Percentiles rank a stretch among this genome's conserved stretches.
These are phyloP conservation scores for Cataglyphis altisquamis DNA, from an alignment of 2,888 invertebrate species.

Conservation along the genomic window DNA sequence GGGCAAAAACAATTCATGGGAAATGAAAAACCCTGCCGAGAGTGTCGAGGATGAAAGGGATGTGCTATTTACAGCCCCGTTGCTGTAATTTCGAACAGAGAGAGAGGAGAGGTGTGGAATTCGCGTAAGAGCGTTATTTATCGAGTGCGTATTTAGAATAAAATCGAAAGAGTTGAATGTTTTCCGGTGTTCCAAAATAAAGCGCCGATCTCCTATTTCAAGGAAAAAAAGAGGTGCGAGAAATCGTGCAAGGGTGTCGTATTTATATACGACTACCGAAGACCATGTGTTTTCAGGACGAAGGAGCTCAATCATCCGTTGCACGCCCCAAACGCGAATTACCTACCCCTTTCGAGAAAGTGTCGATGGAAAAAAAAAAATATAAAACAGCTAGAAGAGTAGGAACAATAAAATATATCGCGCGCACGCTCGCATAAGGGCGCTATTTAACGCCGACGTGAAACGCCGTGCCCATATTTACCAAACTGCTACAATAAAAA, in stretches of 20 bases:
- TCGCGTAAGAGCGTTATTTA: background rate
- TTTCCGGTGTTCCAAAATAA: conserved; percentile 1
- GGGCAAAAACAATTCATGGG: background rate
- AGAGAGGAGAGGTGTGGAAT: background rate
- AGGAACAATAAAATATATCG: background rate
- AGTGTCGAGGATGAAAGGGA: background rate
- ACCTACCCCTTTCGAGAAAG: background rate
- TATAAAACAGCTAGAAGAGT: background rate
- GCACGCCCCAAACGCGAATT: background rate
- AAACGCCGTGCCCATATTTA: conserved; percentile 30
- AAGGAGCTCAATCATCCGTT: background rate
- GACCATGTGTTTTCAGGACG: too few species aligned
- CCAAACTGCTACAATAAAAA: background rate
- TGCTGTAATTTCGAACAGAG: background rate
- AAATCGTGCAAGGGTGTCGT: background rate
- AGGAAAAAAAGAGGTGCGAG: too few species aligned
- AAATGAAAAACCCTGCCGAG: background rate
- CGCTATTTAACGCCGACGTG: conserved; percentile 12
- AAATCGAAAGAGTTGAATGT: background rate
- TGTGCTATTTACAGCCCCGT: background rate
- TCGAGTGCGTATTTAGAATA: background rate
- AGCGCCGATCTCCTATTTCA: background rate
- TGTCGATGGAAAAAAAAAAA: background rate
- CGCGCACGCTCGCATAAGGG: conserved; percentile 9
- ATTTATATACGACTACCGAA: background rate